Percentiles rank a stretch among this genome's conserved stretches.
Conservation (phyloP, 2,113 vertebrate species). For the Carassius gibelio region DNA sequence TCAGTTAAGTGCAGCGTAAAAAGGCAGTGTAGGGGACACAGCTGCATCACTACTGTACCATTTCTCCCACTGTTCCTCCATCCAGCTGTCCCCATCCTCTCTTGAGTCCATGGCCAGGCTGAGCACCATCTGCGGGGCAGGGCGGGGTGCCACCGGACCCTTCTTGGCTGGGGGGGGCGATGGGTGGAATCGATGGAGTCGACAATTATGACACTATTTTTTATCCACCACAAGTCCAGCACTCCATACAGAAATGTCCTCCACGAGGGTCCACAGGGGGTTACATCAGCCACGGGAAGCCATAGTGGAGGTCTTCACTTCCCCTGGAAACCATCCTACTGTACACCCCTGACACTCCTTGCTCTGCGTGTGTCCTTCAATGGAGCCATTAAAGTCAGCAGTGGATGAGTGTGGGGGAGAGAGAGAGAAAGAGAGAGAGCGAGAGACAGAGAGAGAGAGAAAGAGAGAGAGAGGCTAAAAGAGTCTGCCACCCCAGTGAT, state of each 20-base stretch:
- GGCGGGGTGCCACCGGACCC: slow-evolving; percentile 37
- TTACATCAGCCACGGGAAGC: slow-evolving; percentile 33
- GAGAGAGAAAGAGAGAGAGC: slow-evolving; percentile 20
- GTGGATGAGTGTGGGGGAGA: slow-evolving; percentile 39
- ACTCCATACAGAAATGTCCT: slow-evolving; percentile 16
- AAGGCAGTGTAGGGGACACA: not conserved
- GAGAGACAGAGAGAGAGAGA: slow-evolving; percentile 39
- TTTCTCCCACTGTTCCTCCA: slow-evolving; percentile 92
- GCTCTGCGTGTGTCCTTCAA: slow-evolving; percentile 45
- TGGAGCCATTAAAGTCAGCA: slow-evolving; percentile 50
- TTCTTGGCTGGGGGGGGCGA: not conserved
- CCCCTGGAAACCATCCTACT: slow-evolving; percentile 19
- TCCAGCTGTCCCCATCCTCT: slow-evolving; percentile 84
- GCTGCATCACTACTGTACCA: slow-evolving; percentile 75
- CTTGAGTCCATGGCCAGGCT: slow-evolving; percentile 83
- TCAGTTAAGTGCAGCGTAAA: slow-evolving; percentile 24
- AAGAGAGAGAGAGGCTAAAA: slow-evolving; percentile 44
- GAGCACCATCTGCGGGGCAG: slow-evolving; percentile 76
- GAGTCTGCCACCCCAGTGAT: slow-evolving; percentile 49
- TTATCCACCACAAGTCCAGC: not conserved
- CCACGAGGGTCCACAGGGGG: slow-evolving; percentile 24
- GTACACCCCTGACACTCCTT: slow-evolving; percentile 47
- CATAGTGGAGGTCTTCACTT: slow-evolving; percentile 17
- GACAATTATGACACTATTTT: slow-evolving; percentile 50
- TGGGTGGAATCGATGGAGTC: slow-evolving; percentile 50